Conservation (phyloP, 2,797 vertebrate species). For the Hippocampus kuda region DNA sequence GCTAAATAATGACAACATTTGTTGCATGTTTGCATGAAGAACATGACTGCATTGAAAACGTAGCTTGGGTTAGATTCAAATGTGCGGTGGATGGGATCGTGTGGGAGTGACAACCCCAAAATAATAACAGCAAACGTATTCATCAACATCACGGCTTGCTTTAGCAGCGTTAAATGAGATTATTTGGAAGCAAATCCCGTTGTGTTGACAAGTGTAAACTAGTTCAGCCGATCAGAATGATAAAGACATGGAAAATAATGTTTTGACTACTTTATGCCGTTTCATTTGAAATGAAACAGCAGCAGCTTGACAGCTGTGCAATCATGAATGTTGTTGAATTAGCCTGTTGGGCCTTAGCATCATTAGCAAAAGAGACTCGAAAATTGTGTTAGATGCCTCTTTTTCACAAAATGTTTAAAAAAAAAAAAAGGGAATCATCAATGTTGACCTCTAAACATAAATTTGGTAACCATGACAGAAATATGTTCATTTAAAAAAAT, state of each 20-base stretch:
- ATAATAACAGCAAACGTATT: background rate
- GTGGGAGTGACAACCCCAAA: background rate
- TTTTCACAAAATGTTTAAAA: too few relatives aligned
- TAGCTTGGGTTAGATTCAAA: background rate
- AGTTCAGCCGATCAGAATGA: background rate
- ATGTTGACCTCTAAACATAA: background rate
- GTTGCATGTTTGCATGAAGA: background rate
- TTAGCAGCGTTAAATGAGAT: background rate
- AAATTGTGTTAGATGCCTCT: too few relatives aligned
- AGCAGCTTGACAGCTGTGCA: background rate
- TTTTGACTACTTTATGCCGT: background rate
- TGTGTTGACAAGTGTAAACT: background rate
- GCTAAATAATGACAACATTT: background rate
- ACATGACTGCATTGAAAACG: background rate
- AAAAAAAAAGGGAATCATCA: too few relatives aligned
- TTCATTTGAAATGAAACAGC: background rate
- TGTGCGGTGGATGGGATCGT: background rate
- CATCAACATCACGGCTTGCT: background rate
- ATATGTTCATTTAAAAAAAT: too few relatives aligned
- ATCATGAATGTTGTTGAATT: background rate
- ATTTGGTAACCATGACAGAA: too few relatives aligned
- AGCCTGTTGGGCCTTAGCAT: background rate
- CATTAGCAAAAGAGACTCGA: too few relatives aligned
- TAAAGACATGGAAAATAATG: background rate
- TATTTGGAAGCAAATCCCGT: too few relatives aligned